These are phyloP conservation scores for Tenebrio molitor DNA, from an alignment of 1,140 invertebrate species.

Conservation along the genomic window DNA sequence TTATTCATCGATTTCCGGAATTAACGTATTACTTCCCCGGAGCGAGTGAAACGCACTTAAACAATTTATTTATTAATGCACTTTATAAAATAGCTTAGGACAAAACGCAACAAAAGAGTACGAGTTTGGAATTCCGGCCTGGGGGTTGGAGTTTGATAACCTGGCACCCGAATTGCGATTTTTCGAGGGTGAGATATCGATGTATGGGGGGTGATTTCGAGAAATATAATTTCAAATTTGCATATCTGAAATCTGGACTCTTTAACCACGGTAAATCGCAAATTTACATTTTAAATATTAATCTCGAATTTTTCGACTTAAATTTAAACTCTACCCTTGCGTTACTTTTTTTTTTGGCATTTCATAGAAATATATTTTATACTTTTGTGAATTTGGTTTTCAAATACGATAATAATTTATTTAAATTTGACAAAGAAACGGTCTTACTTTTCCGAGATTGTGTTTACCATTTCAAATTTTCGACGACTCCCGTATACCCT, in stretches of 20 bases:
- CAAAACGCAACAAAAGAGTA: too few species aligned
- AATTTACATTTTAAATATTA: conserved; percentile 23
- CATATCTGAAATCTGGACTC: conserved; percentile 13
- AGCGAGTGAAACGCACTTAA: background rate
- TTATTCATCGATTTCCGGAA: conserved; percentile 36
- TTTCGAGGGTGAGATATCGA: background rate
- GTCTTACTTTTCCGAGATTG: too few species aligned
- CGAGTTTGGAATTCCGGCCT: too few species aligned
- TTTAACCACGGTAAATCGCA: conserved; percentile 18
- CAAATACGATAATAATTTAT: too few species aligned
- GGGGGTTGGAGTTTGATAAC: too few species aligned
- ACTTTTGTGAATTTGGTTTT: too few species aligned
- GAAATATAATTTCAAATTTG: too few species aligned
- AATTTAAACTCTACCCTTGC: background rate
- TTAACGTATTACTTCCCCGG: conserved; percentile 14
- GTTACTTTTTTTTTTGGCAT: background rate
- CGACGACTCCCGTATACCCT: too few species aligned
- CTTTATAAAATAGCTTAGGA: too few species aligned
- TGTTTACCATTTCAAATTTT: too few species aligned
- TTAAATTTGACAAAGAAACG: too few species aligned
- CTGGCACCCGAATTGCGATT: background rate
- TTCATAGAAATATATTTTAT: too few species aligned
- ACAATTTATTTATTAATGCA: conserved; percentile 19
- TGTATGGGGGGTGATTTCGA: background rate
- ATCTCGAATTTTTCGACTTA: background rate